A percentile compares a stretch with the other conserved stretches of the same genome.
phyloP scores from a whole-genome alignment of 2,113 vertebrate genomes.

The Cololabis saira region DNA sequence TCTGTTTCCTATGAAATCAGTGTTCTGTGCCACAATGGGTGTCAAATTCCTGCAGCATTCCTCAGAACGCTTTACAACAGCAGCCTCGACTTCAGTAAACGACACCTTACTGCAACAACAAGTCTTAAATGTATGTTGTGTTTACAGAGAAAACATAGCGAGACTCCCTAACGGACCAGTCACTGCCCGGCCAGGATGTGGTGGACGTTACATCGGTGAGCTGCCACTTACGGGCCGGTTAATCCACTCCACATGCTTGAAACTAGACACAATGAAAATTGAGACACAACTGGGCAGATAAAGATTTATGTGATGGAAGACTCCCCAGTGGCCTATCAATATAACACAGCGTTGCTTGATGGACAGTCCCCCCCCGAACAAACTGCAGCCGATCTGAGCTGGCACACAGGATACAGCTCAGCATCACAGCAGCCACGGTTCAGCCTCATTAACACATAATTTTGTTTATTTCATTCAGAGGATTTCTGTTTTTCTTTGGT shows the following conservation, averaged over 20 bases:
- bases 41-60: slow-evolving; percentile 68
- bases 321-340: slow-evolving; percentile 64
- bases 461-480: not conserved
- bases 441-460: not conserved
- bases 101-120: slow-evolving; percentile 63
- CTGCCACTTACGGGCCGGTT: slow-evolving; percentile 49
- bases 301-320: slow-evolving; percentile 63
- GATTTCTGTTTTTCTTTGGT: not conserved
- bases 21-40: not conserved
- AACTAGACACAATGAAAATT: slow-evolving; percentile 62
- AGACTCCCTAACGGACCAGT: slow-evolving; percentile 39
- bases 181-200: slow-evolving; percentile 49
- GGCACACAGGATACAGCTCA: slow-evolving; percentile 2
- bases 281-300: slow-evolving; percentile 47
- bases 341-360: slow-evolving; percentile 35
- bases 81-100: slow-evolving; percentile 51
- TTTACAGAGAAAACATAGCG: slow-evolving; percentile 79
- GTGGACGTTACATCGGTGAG: slow-evolving; percentile 39
- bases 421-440: not conserved
- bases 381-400: slow-evolving; percentile 9
- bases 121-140: slow-evolving; percentile 67
- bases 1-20: too few species aligned
- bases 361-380: slow-evolving; percentile 11
- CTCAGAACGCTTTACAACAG: slow-evolving; percentile 60
- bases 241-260: slow-evolving; percentile 78